These are phyloP conservation scores for Halcyon senegalensis DNA, from an alignment of 2,113 vertebrate genomes.

Conservation along the genomic window DNA sequence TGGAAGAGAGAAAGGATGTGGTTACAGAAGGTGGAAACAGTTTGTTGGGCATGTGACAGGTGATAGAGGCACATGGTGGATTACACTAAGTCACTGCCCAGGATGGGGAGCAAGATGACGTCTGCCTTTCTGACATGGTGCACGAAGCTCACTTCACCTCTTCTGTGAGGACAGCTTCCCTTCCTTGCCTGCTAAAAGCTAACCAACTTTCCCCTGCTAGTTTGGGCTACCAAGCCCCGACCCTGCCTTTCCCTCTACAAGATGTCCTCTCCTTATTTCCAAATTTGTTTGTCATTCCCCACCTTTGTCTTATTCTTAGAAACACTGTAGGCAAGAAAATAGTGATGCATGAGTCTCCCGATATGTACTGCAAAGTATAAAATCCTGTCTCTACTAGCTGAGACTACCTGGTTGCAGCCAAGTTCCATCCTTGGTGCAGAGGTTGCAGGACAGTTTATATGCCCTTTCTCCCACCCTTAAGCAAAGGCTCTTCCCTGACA, in stretches of 20 bases:
- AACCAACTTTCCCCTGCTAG: background rate
- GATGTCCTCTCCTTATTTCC: background rate
- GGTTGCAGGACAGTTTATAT: background rate
- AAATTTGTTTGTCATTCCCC: background rate
- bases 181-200: background rate
- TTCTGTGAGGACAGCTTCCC: background rate
- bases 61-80: background rate
- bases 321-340: background rate
- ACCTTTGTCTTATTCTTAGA: background rate
- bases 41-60: background rate
- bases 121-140: background rate
- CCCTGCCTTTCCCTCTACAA: background rate
- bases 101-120: background rate
- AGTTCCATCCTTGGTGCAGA: background rate
- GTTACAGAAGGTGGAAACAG: background rate
- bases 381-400: background rate
- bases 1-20: background rate
- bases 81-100: background rate
- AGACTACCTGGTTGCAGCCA: background rate
- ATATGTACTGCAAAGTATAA: accelerated
- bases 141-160: background rate
- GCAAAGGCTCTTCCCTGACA: background rate
- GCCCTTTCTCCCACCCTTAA: background rate
- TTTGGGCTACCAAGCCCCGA: background rate
- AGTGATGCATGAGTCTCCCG: background rate